Percentiles rank a stretch among this genome's conserved stretches.
phyloP scores from a whole-genome alignment of 2,113 vertebrate genomes.

The Ctenomys sociabilis region DNA sequence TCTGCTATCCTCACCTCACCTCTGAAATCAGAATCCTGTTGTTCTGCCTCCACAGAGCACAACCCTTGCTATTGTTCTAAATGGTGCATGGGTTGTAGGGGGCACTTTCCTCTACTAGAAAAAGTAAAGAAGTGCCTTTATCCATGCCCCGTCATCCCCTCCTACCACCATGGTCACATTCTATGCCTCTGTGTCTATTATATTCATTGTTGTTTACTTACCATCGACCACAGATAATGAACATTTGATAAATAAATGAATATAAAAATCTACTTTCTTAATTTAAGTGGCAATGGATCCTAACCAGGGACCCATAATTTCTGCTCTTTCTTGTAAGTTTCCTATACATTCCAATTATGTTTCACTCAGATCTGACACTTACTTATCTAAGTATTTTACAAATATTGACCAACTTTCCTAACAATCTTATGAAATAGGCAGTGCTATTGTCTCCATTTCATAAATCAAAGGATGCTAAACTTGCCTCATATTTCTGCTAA shows the following conservation, averaged over 20 bases:
- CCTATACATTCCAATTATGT: neutral
- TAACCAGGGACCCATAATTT: neutral
- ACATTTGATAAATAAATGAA: conserved; percentile 11
- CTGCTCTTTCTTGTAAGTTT: conserved; percentile 45
- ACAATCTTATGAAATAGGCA: conserved; percentile 25
- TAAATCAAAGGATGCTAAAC: neutral
- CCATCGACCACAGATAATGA: neutral
- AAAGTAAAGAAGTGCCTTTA: conserved; percentile 22
- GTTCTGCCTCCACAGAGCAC: conserved; percentile 29
- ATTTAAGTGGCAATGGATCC: conserved; percentile 8
- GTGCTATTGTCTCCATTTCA: conserved; percentile 39
- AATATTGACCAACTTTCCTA: conserved; percentile 35
- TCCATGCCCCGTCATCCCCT: neutral
- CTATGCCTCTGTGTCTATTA: neutral
- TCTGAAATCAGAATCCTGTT: conserved; percentile 63
- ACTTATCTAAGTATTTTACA: conserved; percentile 43
- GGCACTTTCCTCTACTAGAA: neutral
- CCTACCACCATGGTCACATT: neutral
- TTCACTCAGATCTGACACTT: neutral
- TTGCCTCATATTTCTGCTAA: neutral
- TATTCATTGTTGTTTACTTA: neutral
- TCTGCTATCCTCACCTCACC: conserved; percentile 69
- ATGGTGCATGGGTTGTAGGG: neutral
- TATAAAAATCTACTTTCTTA: conserved; percentile 19
- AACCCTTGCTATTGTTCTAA: conserved; percentile 39